Evolutionary conservation across 2,888 invertebrate genomes (phyloP).

Genomic region (Lithosia quadra): DNA sequence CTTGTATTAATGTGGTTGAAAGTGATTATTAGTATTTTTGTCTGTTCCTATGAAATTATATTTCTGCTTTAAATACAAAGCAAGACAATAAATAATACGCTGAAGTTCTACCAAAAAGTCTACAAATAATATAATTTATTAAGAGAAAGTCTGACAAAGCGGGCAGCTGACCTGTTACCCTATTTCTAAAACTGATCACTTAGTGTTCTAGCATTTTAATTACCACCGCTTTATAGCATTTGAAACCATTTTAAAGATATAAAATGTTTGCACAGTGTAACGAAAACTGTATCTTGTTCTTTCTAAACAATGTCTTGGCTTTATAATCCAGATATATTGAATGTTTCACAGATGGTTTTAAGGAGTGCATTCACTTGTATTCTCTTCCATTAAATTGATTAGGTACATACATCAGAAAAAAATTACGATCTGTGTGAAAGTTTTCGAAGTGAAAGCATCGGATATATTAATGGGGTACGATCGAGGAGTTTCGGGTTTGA

Average conservation of each 20-base stretch:
- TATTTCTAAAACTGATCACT: conserved; percentile 25
- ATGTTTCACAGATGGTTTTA: neutral
- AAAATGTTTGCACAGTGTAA: conserved; percentile 13
- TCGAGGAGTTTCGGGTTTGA: too few relatives aligned
- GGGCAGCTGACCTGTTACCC: conserved; percentile 37
- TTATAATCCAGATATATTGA: conserved; percentile 5
- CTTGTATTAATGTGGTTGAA: too few relatives aligned
- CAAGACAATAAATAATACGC: too few relatives aligned
- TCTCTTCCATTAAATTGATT: neutral
- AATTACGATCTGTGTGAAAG: too few relatives aligned
- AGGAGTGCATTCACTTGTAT: neutral
- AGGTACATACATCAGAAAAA: neutral
- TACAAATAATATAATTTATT: too few relatives aligned
- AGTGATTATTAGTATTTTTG: too few relatives aligned
- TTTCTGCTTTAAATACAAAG: too few relatives aligned
- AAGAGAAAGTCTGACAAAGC: conserved; percentile 5
- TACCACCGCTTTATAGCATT: conserved; percentile 30
- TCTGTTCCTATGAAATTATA: too few relatives aligned
- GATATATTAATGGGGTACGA: too few relatives aligned
- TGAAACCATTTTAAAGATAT: conserved; percentile 18
- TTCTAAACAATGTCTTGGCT: conserved; percentile 1
- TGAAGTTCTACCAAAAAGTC: conserved; percentile 3
- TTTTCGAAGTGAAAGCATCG: too few relatives aligned
- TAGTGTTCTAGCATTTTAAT: conserved; percentile 20
- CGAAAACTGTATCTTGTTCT: conserved; percentile 16